Evolutionary conservation across 2,888 invertebrate genomes (phyloP).

Genomic region (Orgyia antiqua): DNA sequence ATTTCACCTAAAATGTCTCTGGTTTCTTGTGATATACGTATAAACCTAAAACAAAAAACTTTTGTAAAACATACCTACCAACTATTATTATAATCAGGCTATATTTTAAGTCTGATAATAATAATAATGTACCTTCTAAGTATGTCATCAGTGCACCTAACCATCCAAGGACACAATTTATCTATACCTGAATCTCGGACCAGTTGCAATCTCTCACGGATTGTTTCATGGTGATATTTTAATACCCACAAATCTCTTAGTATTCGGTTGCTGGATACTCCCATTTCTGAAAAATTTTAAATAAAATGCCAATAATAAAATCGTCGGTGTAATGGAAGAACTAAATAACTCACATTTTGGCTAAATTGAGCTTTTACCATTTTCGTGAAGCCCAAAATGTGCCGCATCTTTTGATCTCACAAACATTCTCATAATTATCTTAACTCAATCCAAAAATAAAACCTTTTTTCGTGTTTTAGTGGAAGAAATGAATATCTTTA

Average conservation of each 20-base stretch:
- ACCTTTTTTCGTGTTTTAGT: no score
- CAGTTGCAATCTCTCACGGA: slow-evolving; percentile 67
- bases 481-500: no score
- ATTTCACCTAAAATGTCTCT: slow-evolving; percentile 70
- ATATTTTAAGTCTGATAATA: not conserved
- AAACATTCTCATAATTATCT: no score
- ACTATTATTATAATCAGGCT: not conserved
- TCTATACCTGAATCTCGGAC: slow-evolving; percentile 68
- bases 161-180: slow-evolving; percentile 82
- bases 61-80: not conserved
- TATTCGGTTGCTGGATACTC: slow-evolving; percentile 73
- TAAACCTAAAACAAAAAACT: slow-evolving; percentile 43
- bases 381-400: no score
- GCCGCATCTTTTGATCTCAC: no score
- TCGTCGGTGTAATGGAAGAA: no score
- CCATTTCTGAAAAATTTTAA: slow-evolving; percentile 62
- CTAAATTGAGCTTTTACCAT: no score
- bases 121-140: slow-evolving; percentile 69
- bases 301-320: no score
- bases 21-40: slow-evolving; percentile 53
- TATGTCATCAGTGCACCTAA: slow-evolving; percentile 77
- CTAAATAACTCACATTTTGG: no score
- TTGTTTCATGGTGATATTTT: slow-evolving; percentile 75
- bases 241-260: slow-evolving; percentile 81
- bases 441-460: no score